Evolutionary conservation across 2,797 vertebrate genomes (phyloP).

Genomic region (Sus cebifrons): DNA sequence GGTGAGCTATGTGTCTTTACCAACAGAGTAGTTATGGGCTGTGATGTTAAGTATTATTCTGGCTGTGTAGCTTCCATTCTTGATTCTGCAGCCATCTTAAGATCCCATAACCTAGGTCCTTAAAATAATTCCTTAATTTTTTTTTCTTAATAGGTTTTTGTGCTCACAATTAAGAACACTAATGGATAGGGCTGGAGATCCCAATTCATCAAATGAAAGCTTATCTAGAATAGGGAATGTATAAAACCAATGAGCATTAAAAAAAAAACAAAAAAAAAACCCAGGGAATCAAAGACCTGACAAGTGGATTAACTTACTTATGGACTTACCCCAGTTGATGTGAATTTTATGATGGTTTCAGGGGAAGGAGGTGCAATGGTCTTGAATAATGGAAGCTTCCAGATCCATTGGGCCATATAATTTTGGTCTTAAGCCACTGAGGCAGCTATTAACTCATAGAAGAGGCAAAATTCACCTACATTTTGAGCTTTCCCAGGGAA

Average conservation of each 20-base stretch:
- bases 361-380: not conserved
- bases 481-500: not conserved
- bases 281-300: not conserved
- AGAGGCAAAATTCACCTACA: not conserved
- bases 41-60: not conserved
- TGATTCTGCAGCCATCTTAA: not conserved
- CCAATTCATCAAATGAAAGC: not conserved
- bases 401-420: not conserved
- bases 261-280: no score
- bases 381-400: not conserved
- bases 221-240: not conserved
- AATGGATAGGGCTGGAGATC: not conserved
- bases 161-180: not conserved
- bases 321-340: not conserved
- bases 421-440: not conserved
- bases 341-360: conserved; percentile 12
- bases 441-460: not conserved
- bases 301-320: not conserved
- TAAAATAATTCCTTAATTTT: not conserved
- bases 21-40: not conserved
- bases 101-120: not conserved
- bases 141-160: not conserved
- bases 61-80: not conserved
- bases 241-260: not conserved
- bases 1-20: not conserved